Evolutionary conservation across 2,888 invertebrate species (phyloP).

Genomic region (Chrysina gloriosa): DNA sequence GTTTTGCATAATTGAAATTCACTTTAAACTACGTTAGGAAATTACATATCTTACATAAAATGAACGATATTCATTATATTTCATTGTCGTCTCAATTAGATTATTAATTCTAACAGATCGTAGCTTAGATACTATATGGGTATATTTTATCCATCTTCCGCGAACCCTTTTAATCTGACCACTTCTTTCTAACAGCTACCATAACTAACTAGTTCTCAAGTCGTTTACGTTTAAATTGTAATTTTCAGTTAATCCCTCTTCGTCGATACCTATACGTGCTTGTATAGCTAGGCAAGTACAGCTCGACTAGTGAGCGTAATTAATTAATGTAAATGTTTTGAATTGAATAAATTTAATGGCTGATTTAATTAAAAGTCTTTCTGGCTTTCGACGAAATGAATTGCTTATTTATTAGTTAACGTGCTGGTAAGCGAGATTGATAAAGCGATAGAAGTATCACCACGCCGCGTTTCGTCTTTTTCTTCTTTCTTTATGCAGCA

Average conservation of each 20-base stretch:
- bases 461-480: not conserved
- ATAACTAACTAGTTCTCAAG: not conserved
- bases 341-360: conserved; percentile 41
- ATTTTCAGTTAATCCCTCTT: conserved; percentile 20
- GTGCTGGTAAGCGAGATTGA: conserved; percentile 6
- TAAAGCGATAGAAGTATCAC: conserved; percentile 29
- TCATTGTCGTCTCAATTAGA: too few relatives aligned
- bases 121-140: too few relatives aligned
- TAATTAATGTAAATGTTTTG: conserved; percentile 42
- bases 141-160: too few relatives aligned
- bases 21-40: too few relatives aligned
- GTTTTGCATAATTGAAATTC: too few relatives aligned
- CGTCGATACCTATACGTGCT: not conserved
- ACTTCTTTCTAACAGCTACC: not conserved
- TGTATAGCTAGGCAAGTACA: not conserved
- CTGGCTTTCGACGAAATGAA: conserved; percentile 27
- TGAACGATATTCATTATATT: too few relatives aligned
- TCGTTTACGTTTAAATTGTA: conserved; percentile 19
- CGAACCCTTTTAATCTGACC: not conserved
- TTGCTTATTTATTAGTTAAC: conserved; percentile 39
- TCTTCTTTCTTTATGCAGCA: not conserved
- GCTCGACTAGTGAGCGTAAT: conserved; percentile 6
- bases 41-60: too few relatives aligned
- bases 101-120: too few relatives aligned
- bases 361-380: conserved; percentile 37